Base-by-base conservation (phyloP, 2,888 invertebrate genomes). In the Acholoe squamosa region DNA sequence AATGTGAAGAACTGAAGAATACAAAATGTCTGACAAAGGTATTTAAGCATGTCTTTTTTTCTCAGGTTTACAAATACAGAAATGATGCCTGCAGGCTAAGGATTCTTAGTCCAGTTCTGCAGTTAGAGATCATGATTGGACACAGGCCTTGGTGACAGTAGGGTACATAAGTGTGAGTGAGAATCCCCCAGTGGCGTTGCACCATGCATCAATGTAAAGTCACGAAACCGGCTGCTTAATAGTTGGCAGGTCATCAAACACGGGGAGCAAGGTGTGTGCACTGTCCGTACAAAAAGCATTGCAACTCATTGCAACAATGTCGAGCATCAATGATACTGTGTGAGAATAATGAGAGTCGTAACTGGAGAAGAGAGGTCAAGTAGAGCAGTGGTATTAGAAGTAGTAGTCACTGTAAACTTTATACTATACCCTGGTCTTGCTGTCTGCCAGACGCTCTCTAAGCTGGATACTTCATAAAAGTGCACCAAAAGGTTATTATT, bases 351-450 rank as follows among this genome's bases (percentile, higher is more conserved):
- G 84, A 84, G 84, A 84, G 25, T 84, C 84, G 33, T 84, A 84
- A 84, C 84, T 51, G 51, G 84, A 84, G 51, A 84, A 84, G 84
- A 84, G 43, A 84, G 84, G 84, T 34, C 84, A 86, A 16, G 28
- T 19, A 86, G 86, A 86, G 86, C 86, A 86, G 86, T n/a, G 54
- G 86, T 86, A 54, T 54, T 86, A 84, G 22, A 31, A 86, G 25
- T 86, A 54, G 33, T 86, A 86, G 54, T 86, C 86, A 86, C 86
- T 86, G 86, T 86, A 54, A 86, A 86, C 52, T 86, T 61, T 86
- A 86, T 86, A 86, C 86, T 86, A 86, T 86, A 86, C 86, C 86
- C 86, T 86, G 86, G 25, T 86, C 52, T 25, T 71, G 71, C 31
- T 71, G 71, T 25, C 71, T 71, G 71, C 71, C 19, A 28, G 71